A percentile compares a stretch with the other conserved stretches of the same genome.
phyloP scores from a whole-genome alignment of 2,113 vertebrate genomes.

The Megaceryle maxima region DNA sequence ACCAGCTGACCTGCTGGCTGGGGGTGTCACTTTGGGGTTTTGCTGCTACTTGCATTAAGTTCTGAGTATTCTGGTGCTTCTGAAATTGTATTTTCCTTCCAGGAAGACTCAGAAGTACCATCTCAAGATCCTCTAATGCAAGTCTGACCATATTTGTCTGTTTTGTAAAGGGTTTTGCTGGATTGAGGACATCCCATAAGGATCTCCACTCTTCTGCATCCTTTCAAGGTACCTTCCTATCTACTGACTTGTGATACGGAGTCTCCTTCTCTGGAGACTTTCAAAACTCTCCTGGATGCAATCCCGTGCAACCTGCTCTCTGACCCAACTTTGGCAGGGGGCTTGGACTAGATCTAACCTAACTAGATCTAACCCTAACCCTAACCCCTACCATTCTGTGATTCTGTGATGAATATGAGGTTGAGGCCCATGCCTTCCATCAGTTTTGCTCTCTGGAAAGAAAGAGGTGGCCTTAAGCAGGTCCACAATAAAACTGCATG shows the following conservation, averaged over 20 bases:
- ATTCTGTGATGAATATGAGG: not conserved
- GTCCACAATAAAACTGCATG: not conserved
- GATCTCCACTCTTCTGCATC: not conserved
- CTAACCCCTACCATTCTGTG: too few species aligned
- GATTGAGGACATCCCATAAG: not conserved
- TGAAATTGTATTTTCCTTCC: not conserved
- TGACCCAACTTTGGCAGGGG: too few species aligned
- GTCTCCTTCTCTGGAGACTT: too few species aligned
- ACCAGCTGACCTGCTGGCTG: not conserved
- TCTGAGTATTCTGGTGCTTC: not conserved
- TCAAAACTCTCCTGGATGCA: too few species aligned
- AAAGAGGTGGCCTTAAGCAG: not conserved
- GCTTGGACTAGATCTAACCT: too few species aligned
- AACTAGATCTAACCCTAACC: too few species aligned
- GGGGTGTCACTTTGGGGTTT: not conserved
- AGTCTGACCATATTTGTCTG: not conserved
- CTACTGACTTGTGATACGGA: not conserved
- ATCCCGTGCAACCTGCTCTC: too few species aligned
- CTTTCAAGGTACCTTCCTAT: not conserved
- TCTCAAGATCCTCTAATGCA: not conserved
- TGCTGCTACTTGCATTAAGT: not conserved
- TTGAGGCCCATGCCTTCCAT: not conserved
- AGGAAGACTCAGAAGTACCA: not conserved
- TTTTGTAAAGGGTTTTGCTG: not conserved
- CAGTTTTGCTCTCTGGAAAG: not conserved